phyloP scores from a whole-genome alignment of 2,797 vertebrate species.

The Odontamblyopus rebecca region DNA sequence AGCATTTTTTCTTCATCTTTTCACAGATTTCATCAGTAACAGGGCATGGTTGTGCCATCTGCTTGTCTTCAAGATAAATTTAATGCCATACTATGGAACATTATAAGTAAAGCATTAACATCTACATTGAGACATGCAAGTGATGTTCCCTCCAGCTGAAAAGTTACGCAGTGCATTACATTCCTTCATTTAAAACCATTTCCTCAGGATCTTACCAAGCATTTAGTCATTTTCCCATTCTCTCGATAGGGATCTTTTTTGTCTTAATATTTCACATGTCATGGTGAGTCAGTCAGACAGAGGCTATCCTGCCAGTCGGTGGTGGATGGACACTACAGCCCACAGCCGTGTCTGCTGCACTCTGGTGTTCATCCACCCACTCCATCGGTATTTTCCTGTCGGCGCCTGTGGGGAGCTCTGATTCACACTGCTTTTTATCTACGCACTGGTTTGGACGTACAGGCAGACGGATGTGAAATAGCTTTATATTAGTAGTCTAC shows the following conservation, averaged over 20 bases:
- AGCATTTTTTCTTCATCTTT: too few relatives aligned
- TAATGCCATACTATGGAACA: too few relatives aligned
- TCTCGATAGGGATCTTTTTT: background rate
- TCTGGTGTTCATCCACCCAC: conserved; percentile 51
- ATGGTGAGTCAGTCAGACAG: conserved; percentile 7
- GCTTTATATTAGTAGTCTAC: background rate
- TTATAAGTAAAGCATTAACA: too few relatives aligned
- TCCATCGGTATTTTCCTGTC: conserved; percentile 41
- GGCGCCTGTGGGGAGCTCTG: conserved; percentile 45
- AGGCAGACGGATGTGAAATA: conserved; percentile 10
- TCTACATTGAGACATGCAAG: too few relatives aligned
- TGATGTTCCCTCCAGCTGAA: too few relatives aligned
- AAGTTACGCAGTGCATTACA: too few relatives aligned
- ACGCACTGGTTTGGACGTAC: background rate
- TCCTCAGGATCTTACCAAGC: background rate
- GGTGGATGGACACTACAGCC: conserved; percentile 24
- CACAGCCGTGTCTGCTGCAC: conserved; percentile 42
- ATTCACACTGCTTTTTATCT: conserved; percentile 36
- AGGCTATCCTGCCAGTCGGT: background rate
- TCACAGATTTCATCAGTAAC: too few relatives aligned
- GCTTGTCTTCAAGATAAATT: too few relatives aligned
- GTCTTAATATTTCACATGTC: background rate
- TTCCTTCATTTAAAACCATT: too few relatives aligned
- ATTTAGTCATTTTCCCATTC: background rate
- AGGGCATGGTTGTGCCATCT: too few relatives aligned